phyloP scores from a whole-genome alignment of 2,113 vertebrate genomes.

The Tricholaema leucomelas region DNA sequence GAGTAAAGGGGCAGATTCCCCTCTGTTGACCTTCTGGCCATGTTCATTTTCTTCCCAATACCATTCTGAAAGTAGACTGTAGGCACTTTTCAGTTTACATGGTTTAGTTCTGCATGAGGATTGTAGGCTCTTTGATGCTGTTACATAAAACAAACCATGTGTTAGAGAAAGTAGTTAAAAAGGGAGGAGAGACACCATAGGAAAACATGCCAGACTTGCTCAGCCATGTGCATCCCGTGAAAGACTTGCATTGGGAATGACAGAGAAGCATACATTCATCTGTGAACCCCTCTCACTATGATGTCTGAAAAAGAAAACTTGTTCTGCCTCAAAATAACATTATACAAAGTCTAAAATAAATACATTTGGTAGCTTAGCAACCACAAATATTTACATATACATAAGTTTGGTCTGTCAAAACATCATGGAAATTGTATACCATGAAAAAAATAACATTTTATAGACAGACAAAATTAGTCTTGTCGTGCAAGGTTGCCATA shows the following conservation, averaged over 20 bases:
- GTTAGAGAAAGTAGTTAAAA: not conserved
- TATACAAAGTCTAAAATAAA: slow-evolving; percentile 53
- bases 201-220: not conserved
- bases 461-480: slow-evolving; percentile 45
- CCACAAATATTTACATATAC: slow-evolving; percentile 70
- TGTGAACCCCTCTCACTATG: not conserved
- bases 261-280: slow-evolving; percentile 40
- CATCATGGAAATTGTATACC: slow-evolving; percentile 51
- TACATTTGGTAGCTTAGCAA: slow-evolving; percentile 62
- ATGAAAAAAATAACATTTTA: slow-evolving; percentile 1
- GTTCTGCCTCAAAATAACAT: slow-evolving; percentile 60
- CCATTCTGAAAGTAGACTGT: not conserved
- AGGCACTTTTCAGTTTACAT: not conserved
- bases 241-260: slow-evolving; percentile 11
- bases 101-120: not conserved
- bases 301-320: slow-evolving; percentile 43
- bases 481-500: slow-evolving; percentile 25
- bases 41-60: not conserved
- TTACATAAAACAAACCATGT: not conserved
- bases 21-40: not conserved
- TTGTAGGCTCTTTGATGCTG: not conserved
- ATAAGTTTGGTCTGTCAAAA: slow-evolving; percentile 50
- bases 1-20: not conserved
- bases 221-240: not conserved
- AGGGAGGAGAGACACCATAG: not conserved